Base-by-base conservation (phyloP, 2,113 vertebrate species). In the Emydura subglobosa region DNA sequence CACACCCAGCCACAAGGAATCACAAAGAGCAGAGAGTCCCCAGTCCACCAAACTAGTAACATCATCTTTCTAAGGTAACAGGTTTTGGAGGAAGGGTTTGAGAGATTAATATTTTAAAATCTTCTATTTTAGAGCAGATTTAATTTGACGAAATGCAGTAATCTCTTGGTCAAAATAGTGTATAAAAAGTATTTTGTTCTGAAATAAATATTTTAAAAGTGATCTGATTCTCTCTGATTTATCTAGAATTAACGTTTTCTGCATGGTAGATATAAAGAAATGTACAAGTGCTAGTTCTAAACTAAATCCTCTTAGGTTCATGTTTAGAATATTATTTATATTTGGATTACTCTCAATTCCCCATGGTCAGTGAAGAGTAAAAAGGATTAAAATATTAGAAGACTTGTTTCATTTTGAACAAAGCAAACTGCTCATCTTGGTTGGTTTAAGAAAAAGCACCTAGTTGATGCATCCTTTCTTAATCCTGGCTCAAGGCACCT, bases 161-260 rank as follows among this genome's bases (percentile, higher is more conserved):
- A 0, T 79, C 12, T 14, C 29, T 51, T 51, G 2, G 55, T 9
- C 17, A 25, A 44, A 17, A 5, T 83, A 85, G 85, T 1, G 14
- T 51, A 11, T 51, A 51, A 51, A 51, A 51, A 51, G 50, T 74
- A 90, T n/a, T 80, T 6, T 91, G 12, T 21, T 87, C 44, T 61
- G 57, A 83, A 87, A 61, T 51, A 1, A 51, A n/a, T 29, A 61
- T 79, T 91, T 92, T 39, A 80, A 72, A 34, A 83, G 7, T 39
- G 87, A 81, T 11, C 53, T 6, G 55, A 2, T 57, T 87, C 11
- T 89, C 31, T 86, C 22, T 83, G 55, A 74, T 57, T 27, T 86
- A 0, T 0, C 31, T 59, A n/a, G 68, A 3, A 7, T 24, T 89
- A 39, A 72, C 55, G 54, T 0, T 0, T 16, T 83, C 2, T 85